phyloP scores from a whole-genome alignment of 2,113 vertebrate species.

The Monopterus albus region DNA sequence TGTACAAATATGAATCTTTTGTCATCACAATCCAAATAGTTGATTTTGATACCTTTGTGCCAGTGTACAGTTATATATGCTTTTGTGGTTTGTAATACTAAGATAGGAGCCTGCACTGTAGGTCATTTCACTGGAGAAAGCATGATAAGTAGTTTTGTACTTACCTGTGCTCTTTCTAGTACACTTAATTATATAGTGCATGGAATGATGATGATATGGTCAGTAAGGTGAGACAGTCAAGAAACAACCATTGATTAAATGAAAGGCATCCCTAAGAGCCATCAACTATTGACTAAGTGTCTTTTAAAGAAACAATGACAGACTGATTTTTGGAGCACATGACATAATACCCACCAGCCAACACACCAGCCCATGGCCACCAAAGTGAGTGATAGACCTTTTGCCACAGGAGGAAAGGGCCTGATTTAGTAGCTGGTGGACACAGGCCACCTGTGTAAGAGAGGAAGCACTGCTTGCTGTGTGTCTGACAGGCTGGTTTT shows the following conservation, averaged over 20 bases:
- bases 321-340: conserved; percentile 24
- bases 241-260: conserved; percentile 35
- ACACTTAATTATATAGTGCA: conserved; percentile 53
- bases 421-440: conserved; percentile 47
- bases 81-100: conserved; percentile 48
- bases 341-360: conserved; percentile 19
- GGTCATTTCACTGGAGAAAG: conserved; percentile 24
- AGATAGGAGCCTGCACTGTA: conserved; percentile 26
- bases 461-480: conserved; percentile 51
- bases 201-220: conserved; percentile 48
- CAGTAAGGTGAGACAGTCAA: conserved; percentile 21
- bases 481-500: conserved; percentile 38
- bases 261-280: conserved; percentile 4
- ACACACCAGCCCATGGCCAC: background rate
- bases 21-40: conserved; percentile 31
- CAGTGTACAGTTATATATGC: conserved; percentile 21
- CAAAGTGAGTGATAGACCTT: conserved; percentile 16
- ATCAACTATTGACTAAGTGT: conserved; percentile 36
- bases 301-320: conserved; percentile 46
- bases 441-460: conserved; percentile 69
- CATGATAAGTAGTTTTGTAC: conserved; percentile 35
- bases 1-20: conserved; percentile 25
- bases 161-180: conserved; percentile 28
- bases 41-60: conserved; percentile 22
- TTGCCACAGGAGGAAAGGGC: conserved; percentile 41